Base-by-base conservation (phyloP, 2,113 vertebrate genomes). In the Monopterus albus region DNA sequence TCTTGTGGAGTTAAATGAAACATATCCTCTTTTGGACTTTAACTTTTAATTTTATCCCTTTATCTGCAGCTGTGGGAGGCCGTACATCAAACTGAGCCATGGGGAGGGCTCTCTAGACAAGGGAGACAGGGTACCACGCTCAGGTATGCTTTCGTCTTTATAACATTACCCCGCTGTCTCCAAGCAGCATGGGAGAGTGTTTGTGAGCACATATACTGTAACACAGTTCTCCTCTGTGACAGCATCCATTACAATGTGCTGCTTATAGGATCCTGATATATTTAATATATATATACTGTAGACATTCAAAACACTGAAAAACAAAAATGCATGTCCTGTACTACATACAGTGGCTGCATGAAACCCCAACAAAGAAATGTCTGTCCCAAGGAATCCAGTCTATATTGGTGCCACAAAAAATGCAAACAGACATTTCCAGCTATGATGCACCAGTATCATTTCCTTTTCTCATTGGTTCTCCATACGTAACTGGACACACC, bases 51-150 rank as follows among this genome's bases (percentile, higher is more conserved):
- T 25, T 6, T 20, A 4, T 85, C 26, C 59, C 66, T 46, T 72
- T n/a, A n/a, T n/a, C 52, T 66, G 2, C 83, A 99, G 98, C 88
- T 99, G 98, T 84, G 97, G 98, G 84, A 91, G 96, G 81, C 93
- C 95, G 0, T 97, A 96, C 86, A 94, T 93, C 82, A 95, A 90
- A 89, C 84, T 86, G 78, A 94, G 86, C 77, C 88, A 94, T 29
- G 88, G 84, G 1, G 94, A 95, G 14, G 93, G 93, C 29, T 89
- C 92, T 7, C 65, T 93, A 79, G 94, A 95, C 40, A 93, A 93
- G 83, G 91, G 84, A 31, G 91, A 93, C 73, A 88, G 92, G 35
- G 83, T 91, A 58, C 92, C 87, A 83, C 94, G 94, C 76, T 85
- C 94, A 91, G 96, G 97, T 98, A 92, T 29, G 45, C 9, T 31